phyloP scores from a whole-genome alignment of 2,797 vertebrate species.

The Girardinus metallicus region DNA sequence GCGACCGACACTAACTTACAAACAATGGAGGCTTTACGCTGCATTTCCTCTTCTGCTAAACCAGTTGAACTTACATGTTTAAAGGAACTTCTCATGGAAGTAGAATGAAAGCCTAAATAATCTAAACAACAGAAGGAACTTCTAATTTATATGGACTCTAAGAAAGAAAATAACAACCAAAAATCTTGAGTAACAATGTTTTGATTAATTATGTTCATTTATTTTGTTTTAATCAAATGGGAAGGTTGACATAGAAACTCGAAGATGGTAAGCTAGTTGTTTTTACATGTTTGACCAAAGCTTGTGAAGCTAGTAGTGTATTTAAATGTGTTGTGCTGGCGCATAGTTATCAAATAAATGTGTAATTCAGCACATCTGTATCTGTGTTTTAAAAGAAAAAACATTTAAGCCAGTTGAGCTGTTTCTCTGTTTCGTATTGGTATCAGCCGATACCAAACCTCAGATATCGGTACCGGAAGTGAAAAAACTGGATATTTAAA shows the following conservation, averaged over 20 bases:
- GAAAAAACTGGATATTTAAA: not conserved
- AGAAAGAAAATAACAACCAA: not conserved
- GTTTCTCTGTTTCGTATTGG: no score
- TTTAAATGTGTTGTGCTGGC: no score
- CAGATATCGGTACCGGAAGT: no score
- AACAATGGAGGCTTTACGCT: not conserved
- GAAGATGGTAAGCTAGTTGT: no score
- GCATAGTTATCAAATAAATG: no score
- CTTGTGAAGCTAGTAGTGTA: no score
- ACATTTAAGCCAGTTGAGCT: no score
- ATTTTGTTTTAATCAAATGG: not conserved
- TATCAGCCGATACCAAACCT: no score
- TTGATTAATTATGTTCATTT: not conserved
- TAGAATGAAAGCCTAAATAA: not conserved
- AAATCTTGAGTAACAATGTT: not conserved
- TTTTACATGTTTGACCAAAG: no score
- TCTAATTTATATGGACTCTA: not conserved
- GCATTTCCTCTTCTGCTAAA: conserved; percentile 15
- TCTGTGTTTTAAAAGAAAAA: no score
- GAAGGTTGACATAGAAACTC: not conserved
- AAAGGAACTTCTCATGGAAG: not conserved
- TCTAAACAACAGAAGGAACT: not conserved
- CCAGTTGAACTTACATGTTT: not conserved
- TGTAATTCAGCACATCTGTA: no score
- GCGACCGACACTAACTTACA: not conserved